Evolutionary conservation across 2,113 vertebrate species (phyloP).

Genomic region (Naja naja): DNA sequence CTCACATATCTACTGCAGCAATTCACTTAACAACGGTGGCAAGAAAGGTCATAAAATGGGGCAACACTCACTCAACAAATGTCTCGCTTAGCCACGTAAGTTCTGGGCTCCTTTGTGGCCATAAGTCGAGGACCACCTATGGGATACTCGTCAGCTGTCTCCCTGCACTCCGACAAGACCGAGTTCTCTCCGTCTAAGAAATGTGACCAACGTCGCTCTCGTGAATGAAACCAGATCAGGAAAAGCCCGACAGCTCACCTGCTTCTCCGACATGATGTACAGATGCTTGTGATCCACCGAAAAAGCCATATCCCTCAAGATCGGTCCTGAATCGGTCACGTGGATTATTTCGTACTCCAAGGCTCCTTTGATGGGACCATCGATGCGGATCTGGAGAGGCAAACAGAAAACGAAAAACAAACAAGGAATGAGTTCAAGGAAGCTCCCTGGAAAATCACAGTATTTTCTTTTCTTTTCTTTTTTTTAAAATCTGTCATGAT

Average conservation of each 20-base stretch:
- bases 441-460: neutral
- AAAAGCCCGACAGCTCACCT: slow-evolving; percentile 75
- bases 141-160: neutral
- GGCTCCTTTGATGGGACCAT: slow-evolving; percentile 81
- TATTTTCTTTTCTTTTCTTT: neutral
- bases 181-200: neutral
- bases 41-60: no score
- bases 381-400: slow-evolving; percentile 84
- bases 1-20: no score
- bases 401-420: neutral
- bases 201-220: neutral
- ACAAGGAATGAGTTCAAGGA: neutral
- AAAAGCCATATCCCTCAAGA: slow-evolving; percentile 95
- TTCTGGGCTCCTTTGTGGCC: no score
- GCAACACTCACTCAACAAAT: no score
- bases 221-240: neutral
- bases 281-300: slow-evolving; percentile 88
- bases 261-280: slow-evolving; percentile 94
- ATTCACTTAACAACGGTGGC: no score
- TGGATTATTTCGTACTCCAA: slow-evolving; percentile 91
- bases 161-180: neutral
- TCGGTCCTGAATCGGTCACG: slow-evolving; percentile 84
- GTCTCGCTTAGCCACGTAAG: no score
- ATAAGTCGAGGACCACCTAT: no score
- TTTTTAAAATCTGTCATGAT: neutral